Evolutionary conservation across 2,888 invertebrate species (phyloP).

Genomic region (Callimorpha dominula): DNA sequence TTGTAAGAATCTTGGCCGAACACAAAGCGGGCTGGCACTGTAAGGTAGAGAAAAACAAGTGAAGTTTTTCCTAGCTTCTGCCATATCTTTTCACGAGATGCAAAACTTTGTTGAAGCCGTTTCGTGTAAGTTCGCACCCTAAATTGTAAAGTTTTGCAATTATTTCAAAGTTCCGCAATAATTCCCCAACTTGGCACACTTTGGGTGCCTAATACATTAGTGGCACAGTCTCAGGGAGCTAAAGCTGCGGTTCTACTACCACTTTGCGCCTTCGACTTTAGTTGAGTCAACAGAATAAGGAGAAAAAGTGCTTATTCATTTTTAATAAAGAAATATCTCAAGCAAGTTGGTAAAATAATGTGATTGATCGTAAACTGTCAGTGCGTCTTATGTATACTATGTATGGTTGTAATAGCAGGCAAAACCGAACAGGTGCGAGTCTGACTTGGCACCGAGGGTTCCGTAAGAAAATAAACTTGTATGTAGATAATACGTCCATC

Average conservation of each 20-base stretch:
- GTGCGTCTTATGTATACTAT: no score
- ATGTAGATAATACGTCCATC: no score
- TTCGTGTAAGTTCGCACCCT: slow-evolving; percentile 44
- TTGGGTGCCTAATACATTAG: slow-evolving; percentile 31
- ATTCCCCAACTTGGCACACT: slow-evolving; percentile 38
- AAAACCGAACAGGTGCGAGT: no score
- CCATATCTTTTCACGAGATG: slow-evolving; percentile 45
- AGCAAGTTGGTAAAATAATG: background rate
- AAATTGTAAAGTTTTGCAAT: slow-evolving; percentile 54
- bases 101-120: slow-evolving; percentile 44
- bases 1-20: background rate
- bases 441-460: no score
- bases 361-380: no score
- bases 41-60: slow-evolving; percentile 29
- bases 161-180: slow-evolving; percentile 54
- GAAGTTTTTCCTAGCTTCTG: slow-evolving; percentile 37
- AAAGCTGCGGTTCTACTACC: slow-evolving; percentile 15
- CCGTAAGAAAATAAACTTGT: no score
- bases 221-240: slow-evolving; percentile 30
- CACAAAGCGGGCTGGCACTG: slow-evolving; percentile 20
- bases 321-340: no score
- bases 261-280: slow-evolving; percentile 4
- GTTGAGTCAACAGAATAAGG: background rate
- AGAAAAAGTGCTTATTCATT: background rate
- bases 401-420: no score